phyloP scores from a whole-genome alignment of 1,140 invertebrate species.

The Brachionus koreanus region DNA sequence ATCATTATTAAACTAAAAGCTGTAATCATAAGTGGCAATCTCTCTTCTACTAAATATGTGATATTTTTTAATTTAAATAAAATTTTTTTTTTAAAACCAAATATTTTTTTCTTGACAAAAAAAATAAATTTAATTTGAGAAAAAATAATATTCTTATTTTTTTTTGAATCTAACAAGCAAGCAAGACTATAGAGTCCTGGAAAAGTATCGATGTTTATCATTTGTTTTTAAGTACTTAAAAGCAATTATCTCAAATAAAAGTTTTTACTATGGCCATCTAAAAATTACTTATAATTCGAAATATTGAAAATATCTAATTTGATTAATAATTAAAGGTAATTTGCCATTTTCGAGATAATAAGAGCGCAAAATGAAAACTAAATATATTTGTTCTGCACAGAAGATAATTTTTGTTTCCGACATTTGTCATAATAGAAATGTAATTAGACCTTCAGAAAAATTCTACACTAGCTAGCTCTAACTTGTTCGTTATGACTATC shows the following conservation, averaged over 20 bases:
- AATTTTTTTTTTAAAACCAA: neutral
- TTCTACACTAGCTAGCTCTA: neutral
- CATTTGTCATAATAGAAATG: neutral
- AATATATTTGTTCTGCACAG: neutral
- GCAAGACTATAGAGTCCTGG: neutral
- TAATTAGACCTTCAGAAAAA: neutral
- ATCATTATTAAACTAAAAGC: neutral
- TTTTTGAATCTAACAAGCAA: neutral
- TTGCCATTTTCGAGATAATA: neutral
- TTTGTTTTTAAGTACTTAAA: neutral
- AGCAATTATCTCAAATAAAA: constrained; percentile 9
- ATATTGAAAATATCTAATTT: neutral
- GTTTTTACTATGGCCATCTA: neutral
- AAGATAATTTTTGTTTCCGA: neutral
- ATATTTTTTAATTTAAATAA: constrained; percentile 3
- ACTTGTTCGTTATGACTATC: neutral
- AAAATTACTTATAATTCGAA: neutral
- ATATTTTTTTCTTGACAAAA: no score
- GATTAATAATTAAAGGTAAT: neutral
- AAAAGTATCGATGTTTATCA: neutral
- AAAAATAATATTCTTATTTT: no score
- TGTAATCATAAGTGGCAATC: neutral
- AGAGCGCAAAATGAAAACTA: neutral
- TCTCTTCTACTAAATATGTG: neutral
- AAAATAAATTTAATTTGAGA: no score